A percentile compares a stretch with the other conserved stretches of the same genome.
phyloP scores from a whole-genome alignment of 1,140 invertebrate genomes.

The Fopius arisanus region DNA sequence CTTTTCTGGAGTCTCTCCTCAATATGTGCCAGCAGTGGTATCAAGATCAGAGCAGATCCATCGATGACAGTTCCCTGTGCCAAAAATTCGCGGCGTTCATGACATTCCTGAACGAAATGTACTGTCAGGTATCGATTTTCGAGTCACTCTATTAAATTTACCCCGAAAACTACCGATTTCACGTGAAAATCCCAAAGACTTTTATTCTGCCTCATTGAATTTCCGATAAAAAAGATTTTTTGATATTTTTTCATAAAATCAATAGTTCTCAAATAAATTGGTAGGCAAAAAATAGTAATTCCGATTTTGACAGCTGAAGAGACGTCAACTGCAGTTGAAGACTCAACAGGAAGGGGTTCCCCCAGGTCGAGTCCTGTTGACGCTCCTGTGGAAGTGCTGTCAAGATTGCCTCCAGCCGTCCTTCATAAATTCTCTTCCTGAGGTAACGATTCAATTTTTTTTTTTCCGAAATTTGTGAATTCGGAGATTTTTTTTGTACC shows the following conservation, averaged over 20 bases:
- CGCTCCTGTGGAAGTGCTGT: conserved; percentile 84
- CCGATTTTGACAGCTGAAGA: conserved; percentile 67
- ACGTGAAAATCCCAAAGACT: too few species aligned
- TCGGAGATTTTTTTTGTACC: conserved; percentile 38
- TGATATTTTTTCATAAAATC: not conserved
- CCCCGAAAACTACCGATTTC: not conserved
- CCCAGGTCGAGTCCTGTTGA: conserved; percentile 77
- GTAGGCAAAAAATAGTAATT: too few species aligned
- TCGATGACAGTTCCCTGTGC: conserved; percentile 51
- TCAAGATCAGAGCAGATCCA: conserved; percentile 79
- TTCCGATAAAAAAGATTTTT: too few species aligned
- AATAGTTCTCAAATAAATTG: too few species aligned
- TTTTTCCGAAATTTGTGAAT: not conserved
- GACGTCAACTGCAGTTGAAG: conserved; percentile 75
- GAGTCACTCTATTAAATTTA: not conserved
- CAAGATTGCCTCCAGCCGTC: conserved; percentile 82
- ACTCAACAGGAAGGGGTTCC: conserved; percentile 73
- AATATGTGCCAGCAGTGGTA: conserved; percentile 92
- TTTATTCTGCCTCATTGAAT: too few species aligned
- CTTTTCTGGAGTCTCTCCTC: conserved; percentile 85
- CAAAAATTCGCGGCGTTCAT: conserved; percentile 76
- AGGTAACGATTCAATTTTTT: conserved; percentile 66
- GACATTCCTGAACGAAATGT: conserved; percentile 88
- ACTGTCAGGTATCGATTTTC: conserved; percentile 70
- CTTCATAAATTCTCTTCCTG: conserved; percentile 75